A percentile compares a stretch with the other conserved stretches of the same genome.
Evolutionary conservation across 2,888 invertebrate species (phyloP).

Genomic region (Hyalella azteca): DNA sequence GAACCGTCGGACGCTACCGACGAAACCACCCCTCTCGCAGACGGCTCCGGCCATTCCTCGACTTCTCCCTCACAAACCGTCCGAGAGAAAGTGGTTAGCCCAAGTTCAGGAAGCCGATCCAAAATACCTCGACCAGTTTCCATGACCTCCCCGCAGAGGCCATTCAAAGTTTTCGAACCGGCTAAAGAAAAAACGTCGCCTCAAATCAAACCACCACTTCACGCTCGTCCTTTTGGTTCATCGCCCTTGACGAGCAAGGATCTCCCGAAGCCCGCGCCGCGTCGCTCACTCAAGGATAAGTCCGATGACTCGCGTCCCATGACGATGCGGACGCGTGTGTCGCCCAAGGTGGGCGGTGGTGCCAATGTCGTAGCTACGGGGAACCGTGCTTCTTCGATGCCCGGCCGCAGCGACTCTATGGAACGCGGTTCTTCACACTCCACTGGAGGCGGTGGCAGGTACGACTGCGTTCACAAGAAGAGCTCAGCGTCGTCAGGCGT

Average conservation of each 20-base stretch:
- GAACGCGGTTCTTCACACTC: slow-evolving; percentile 23
- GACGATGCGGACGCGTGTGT: background rate
- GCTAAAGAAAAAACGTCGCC: slow-evolving; percentile 57
- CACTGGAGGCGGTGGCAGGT: slow-evolving; percentile 43
- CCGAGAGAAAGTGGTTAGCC: slow-evolving; percentile 50
- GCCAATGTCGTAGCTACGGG: slow-evolving; percentile 42
- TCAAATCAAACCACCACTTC: slow-evolving; percentile 44
- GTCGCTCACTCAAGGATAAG: slow-evolving; percentile 56
- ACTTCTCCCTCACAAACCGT: background rate
- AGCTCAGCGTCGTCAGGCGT: slow-evolving; percentile 43
- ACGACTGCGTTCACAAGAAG: slow-evolving; percentile 49
- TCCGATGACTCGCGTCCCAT: background rate
- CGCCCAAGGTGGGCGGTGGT: slow-evolving; percentile 19
- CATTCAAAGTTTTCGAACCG: slow-evolving; percentile 56
- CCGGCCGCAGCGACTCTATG: slow-evolving; percentile 44
- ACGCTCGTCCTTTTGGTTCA: background rate
- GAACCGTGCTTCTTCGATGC: slow-evolving; percentile 56
- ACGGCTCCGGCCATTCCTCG: slow-evolving; percentile 1
- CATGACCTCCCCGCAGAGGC: slow-evolving; percentile 57
- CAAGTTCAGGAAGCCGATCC: slow-evolving; percentile 50
- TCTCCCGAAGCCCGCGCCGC: slow-evolving; percentile 56
- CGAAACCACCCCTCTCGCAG: background rate
- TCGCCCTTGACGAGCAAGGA: slow-evolving; percentile 49
- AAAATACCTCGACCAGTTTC: slow-evolving; percentile 58
- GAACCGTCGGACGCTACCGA: slow-evolving; percentile 22